Base-by-base conservation (phyloP, 2,888 invertebrate genomes). In the Stenodema calcarata region DNA sequence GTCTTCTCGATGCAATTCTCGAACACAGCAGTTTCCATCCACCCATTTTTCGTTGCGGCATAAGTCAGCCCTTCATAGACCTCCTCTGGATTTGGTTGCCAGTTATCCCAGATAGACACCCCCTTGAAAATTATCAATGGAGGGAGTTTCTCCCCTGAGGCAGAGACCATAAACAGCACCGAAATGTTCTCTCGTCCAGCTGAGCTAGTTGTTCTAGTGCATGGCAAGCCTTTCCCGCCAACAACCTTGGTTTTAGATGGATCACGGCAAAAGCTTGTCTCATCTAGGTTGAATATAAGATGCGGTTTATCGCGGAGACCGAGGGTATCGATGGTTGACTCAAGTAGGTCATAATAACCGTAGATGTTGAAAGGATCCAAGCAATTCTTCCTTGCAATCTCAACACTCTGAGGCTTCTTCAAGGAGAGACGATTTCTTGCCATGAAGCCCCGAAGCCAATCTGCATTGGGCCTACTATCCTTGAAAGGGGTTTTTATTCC, bases 51-150 rank as follows among this genome's bases (percentile, higher is more conserved):
- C 14, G 89, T 90, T 7, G 89, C 89, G 7, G 90, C 89, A 86
- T 90, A 90, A 7, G 88, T 73, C 23, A 89, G 90, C 14, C 88
- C 89, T 69, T 89, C 89, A 88, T 88, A 90, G 0, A 85, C 89
- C 85, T 89, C 86, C 69, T 87, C 88, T 81, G 87, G 87, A 50
- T 88, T 87, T 47, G 90, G 90, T 82, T 89, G 88, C 90, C 90
- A 91, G 79, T 89, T 88, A 88, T 90, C 90, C 90, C 91, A 91
- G n/a, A 90, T 88, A 89, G 90, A 88, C 89, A 90, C 90, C n/a
- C 90, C 89, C 86, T 90, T 90, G 88, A 90, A 90, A 75, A 90
- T 90, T 44, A 91, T 90, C 42, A 91, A 88, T 47, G 90, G 91
- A 47, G 90, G 90, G 14, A 88, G 89, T 88, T 90, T 91, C 0